These are phyloP conservation scores for Aproaerema taeniolella DNA, from an alignment of 2,888 invertebrate genomes.

Conservation along the genomic window DNA sequence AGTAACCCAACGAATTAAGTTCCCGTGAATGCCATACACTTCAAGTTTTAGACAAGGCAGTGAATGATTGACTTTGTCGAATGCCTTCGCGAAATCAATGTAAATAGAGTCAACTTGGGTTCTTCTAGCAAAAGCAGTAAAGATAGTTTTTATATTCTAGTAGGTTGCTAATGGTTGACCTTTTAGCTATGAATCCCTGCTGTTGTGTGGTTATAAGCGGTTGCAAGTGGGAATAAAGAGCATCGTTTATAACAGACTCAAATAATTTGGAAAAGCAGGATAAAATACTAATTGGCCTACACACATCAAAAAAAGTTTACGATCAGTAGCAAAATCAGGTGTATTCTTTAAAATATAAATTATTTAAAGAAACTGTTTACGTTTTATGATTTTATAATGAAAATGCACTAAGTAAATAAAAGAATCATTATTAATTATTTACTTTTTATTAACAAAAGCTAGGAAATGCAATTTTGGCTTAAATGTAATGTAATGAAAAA, in stretches of 20 bases:
- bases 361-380: no score
- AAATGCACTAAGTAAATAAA: no score
- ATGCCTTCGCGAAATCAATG: constrained; percentile 19
- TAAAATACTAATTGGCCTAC: constrained; percentile 6
- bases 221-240: background rate
- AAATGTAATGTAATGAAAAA: no score
- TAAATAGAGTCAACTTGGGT: constrained; percentile 13
- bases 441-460: no score
- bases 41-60: constrained; percentile 13
- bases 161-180: constrained; percentile 9
- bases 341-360: no score
- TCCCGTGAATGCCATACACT: constrained; percentile 13
- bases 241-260: constrained; percentile 1
- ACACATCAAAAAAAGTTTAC: no score
- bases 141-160: constrained; percentile 7
- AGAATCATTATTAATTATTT: no score
- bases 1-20: constrained; percentile 5
- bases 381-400: no score
- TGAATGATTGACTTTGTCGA: constrained; percentile 17
- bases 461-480: no score
- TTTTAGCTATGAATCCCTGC: constrained; percentile 10
- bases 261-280: constrained; percentile 8
- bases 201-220: constrained; percentile 1
- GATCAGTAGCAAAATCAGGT: no score
- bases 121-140: constrained; percentile 1